Base-by-base conservation (phyloP, 2,797 vertebrate genomes). In the Melanotaenia pygmaea region DNA sequence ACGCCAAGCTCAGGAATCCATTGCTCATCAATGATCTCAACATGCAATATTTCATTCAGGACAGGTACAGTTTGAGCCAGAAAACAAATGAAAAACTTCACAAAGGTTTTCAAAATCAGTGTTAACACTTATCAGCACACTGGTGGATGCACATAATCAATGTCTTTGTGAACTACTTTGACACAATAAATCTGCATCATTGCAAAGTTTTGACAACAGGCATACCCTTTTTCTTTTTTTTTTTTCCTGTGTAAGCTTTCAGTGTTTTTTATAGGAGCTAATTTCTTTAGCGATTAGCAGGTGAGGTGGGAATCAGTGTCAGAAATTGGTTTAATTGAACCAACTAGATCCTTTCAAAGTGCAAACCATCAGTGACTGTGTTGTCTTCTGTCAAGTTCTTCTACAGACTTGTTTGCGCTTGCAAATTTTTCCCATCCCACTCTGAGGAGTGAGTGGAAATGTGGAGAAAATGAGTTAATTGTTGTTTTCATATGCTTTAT, bases 41-140 rank as follows among this genome's bases (percentile, higher is more conserved):
- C 79, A 99, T 98, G 97, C 98, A 99, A 89, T 99, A 97, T 93
- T 99, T 96, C 82, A 99, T 99, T 88, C 97, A 99, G 91, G 98
- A 99, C 94, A 97, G 98, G 98, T 99, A 91, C 9, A 30, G 24
- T 24, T 2, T 32, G 10, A 59, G 2, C 56, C 47, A 12, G 35
- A 35, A 54, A 4, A 30, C 58, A 47, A 40, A 40, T 22, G 1
- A 59, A n/a, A 59, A 50, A 50, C 20, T 50, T 22, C 22, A 50
- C 47, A 20, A 18, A 45, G 1, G 13, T 16, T 40, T 40, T 40
- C 16, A 45, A 45, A 38, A 45, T 45, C 3, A 5, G 16, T 20
- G 16, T 20, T 45, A 18, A 18, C 43, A 45, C 43, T 30, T 11
- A 38, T 38, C 37, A 38, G 12, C 2, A 45, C 43, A 18, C 18